Evolutionary conservation across 2,797 vertebrate species (phyloP), one percentile per base, ranked within the genome.

Genomic region (Oceanodroma leucorhoa): DNA sequence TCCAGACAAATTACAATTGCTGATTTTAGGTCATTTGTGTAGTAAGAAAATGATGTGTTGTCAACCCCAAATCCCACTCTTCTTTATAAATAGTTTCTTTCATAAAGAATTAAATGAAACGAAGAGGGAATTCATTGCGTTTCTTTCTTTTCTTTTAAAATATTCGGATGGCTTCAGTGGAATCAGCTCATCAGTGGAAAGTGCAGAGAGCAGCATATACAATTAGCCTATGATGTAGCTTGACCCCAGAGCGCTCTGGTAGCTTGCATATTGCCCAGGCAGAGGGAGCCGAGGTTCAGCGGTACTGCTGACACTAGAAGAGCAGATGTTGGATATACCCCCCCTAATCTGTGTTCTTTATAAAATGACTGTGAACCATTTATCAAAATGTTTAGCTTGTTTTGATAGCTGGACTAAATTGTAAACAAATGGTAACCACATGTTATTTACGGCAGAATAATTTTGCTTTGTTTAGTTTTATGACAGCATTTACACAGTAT

Each of bases 341-440:
- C 55, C 65, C 58, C 54, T 69, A 50, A 82, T 66, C 89, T 79
- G 51, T 51, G 43, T 29, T 75, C 77, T 79, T 79, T 84, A 66
- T 60, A 40, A 84, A 95, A 72, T 18, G 55, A 29, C 51, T 83
- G 50, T 55, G 72, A 95, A 53, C 21, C 30, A 2, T 94, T 94
- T 60, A 79, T 86, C 91, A 90, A 76, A 94, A 94, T 88, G 83
- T 93, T 91, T 93, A 48, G n/a, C 72, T 82, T 96, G 83, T 88
- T 96, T 95, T 89, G 89, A 96, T 96, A 94, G 95, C 94, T 95
- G 94, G 72, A 48, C 46, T 87, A n/a, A 88, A 82, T 89, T 89
- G 94, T 97, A 97, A 95, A 94, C 87, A 95, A 96, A 79, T 88
- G 65, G 70, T 90, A 88, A 93, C 89, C 83, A 81, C 70, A 55